Conservation (phyloP, 2,888 invertebrate genomes). For the Heteropelma amictum region DNA sequence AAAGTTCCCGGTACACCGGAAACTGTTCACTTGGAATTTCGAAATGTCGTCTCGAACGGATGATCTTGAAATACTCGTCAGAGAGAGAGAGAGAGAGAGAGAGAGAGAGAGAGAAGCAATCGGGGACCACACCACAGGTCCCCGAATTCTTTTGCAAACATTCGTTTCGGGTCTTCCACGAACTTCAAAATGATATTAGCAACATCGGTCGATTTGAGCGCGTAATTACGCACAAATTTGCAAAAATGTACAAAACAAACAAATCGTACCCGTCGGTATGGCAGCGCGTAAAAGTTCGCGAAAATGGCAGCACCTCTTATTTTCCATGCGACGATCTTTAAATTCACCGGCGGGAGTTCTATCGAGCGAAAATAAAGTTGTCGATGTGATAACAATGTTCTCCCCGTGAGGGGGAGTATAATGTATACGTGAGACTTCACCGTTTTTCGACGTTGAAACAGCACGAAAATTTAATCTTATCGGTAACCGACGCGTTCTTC, state of each 20-base stretch:
- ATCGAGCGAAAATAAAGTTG: not conserved
- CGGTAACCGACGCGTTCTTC: not conserved
- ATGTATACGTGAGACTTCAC: not conserved
- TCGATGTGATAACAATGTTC: not conserved
- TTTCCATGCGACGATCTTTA: too few relatives aligned
- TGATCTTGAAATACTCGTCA: not conserved
- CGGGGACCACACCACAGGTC: not conserved
- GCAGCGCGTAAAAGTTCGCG: too few relatives aligned
- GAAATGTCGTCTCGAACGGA: not conserved
- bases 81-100: not conserved
- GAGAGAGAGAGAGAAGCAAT: not conserved
- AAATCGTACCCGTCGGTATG: too few relatives aligned
- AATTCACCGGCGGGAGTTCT: too few relatives aligned
- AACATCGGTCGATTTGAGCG: too few relatives aligned
- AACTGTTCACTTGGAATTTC: not conserved
- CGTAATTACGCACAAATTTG: too few relatives aligned
- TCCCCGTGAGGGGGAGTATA: not conserved
- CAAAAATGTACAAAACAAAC: too few relatives aligned
- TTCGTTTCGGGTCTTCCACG: too few relatives aligned
- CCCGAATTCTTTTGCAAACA: too few relatives aligned
- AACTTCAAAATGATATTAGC: too few relatives aligned
- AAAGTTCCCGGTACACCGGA: slow-evolving; percentile 16
- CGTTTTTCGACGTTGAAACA: slow-evolving; percentile 14
- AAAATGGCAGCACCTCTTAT: too few relatives aligned
- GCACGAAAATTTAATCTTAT: slow-evolving; percentile 31